Evolutionary conservation across 2,888 invertebrate genomes (phyloP), one percentile per base, ranked within the genome.

Genomic region (Habrosyne pyritoides): DNA sequence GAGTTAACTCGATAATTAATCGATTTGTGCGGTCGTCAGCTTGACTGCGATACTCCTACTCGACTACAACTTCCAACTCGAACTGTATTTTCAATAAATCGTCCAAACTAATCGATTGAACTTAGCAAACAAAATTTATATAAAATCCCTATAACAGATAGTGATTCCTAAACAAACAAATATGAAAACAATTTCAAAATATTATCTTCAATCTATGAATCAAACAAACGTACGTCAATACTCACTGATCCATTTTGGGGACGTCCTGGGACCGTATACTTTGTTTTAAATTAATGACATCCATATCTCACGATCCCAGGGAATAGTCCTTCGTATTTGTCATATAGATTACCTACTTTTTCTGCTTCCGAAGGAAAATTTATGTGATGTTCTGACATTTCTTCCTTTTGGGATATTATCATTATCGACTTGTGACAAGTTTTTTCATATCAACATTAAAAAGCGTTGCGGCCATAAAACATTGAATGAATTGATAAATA

Each of bases 261-360:
- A 69, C 69, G 73, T 67, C 71, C 70, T 64, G 70, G 65, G 72
- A 67, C 70, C 80, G 73, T 73, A 80, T 82, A 84, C 83, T 86
- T 86, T 84, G 84, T 85, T 86, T 83, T 83, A 85, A 84, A 85
- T 83, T 79, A 86, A 86, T 83, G 83, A 76, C 75, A 58, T 63
- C 74, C 73, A 84, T 84, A 84, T 81, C 77, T 86, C 84, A 84
- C 71, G 73, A 77, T 81, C 82, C 83, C 75, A 67, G 73, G 73
- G 73, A 85, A 86, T 81, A 71, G 84, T 71, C 86, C 84, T 81
- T 78, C 77, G 78, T 76, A 87, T 87, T 87, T 85, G 78, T 87
- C 86, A 87, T 83, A 85, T 81, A 86, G 84, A 87, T 87, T 86
- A 81, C 83, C 80, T 79, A 80, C 83, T 86, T 87, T 87, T 86